Evolutionary conservation across 2,888 invertebrate species (phyloP).

Genomic region (Orthosia incerta): DNA sequence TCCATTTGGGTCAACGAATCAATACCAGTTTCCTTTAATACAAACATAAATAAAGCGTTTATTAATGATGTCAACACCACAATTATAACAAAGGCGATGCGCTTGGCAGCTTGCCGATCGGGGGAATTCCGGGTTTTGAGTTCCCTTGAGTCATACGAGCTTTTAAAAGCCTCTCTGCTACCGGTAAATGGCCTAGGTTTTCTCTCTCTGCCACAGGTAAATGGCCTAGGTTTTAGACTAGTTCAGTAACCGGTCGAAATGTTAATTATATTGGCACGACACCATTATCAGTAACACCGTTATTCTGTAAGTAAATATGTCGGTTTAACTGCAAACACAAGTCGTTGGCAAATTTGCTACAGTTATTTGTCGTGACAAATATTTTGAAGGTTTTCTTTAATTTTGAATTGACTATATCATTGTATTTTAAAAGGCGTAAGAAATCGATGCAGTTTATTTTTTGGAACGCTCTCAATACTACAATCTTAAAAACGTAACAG

Average conservation of each 20-base stretch:
- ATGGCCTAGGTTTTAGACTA: constrained; percentile 54
- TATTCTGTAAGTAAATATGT: constrained; percentile 46
- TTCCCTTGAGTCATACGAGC: constrained; percentile 52
- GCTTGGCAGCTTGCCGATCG: constrained; percentile 63
- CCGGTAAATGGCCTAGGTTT: constrained; percentile 53
- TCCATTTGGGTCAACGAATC: constrained; percentile 67
- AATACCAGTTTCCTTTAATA: constrained; percentile 45
- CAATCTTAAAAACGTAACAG: constrained; percentile 5
- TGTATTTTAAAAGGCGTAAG: constrained; percentile 9
- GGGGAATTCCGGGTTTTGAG: constrained; percentile 56
- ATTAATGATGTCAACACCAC: constrained; percentile 41
- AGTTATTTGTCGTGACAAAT: constrained; percentile 34
- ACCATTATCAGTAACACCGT: constrained; percentile 60
- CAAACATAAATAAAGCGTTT: constrained; percentile 16
- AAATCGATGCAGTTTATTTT: not conserved
- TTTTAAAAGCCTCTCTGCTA: constrained; percentile 20
- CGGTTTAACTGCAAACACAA: constrained; percentile 26
- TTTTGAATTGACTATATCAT: not conserved
- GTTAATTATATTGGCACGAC: constrained; percentile 57
- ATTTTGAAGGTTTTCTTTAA: constrained; percentile 14
- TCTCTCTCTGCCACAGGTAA: constrained; percentile 37
- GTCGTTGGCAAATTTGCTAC: constrained; percentile 28
- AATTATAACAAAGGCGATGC: constrained; percentile 49
- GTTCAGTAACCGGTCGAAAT: constrained; percentile 55
- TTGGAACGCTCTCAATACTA: constrained; percentile 15